Evolutionary conservation across 2,888 invertebrate species (phyloP).

Genomic region (Odontothrips loti): DNA sequence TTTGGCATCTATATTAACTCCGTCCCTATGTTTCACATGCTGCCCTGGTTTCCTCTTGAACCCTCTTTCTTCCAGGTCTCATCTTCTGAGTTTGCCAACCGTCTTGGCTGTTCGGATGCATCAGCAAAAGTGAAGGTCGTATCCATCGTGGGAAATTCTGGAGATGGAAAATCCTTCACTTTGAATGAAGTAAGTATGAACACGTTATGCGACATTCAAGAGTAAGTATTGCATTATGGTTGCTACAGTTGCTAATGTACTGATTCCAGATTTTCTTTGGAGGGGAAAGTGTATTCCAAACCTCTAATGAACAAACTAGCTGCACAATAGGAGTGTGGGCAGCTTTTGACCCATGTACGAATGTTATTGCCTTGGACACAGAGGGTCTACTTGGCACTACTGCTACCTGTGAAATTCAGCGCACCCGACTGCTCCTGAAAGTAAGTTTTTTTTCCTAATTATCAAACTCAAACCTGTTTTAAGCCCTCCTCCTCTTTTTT

Average conservation of each 20-base stretch:
- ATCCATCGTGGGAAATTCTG: conserved; percentile 79
- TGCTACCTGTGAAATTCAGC: conserved; percentile 54
- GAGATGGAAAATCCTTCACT: conserved; percentile 77
- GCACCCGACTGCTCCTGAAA: conserved; percentile 67
- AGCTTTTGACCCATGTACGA: conserved; percentile 61
- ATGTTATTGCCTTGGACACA: conserved; percentile 70
- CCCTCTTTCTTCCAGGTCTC: conserved; percentile 45
- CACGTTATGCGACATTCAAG: neutral
- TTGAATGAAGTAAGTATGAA: conserved; percentile 57
- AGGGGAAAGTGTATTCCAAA: conserved; percentile 58
- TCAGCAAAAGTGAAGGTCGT: conserved; percentile 67
- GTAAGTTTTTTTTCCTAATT: conserved; percentile 41
- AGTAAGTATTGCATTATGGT: too few species aligned
- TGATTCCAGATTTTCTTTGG: conserved; percentile 50
- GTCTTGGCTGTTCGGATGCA: conserved; percentile 49
- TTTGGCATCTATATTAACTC: conserved; percentile 40
- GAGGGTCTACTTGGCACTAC: conserved; percentile 69
- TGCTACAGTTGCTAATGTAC: neutral
- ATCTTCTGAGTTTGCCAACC: conserved; percentile 53
- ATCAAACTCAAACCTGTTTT: neutral
- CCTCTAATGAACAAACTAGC: conserved; percentile 62
- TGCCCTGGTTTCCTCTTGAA: neutral
- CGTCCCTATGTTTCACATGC: neutral
- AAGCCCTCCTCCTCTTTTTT: neutral
- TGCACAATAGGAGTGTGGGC: conserved; percentile 78